These are phyloP conservation scores for Callipepla californica DNA, from an alignment of 2,113 vertebrate genomes.

Conservation along the genomic window DNA sequence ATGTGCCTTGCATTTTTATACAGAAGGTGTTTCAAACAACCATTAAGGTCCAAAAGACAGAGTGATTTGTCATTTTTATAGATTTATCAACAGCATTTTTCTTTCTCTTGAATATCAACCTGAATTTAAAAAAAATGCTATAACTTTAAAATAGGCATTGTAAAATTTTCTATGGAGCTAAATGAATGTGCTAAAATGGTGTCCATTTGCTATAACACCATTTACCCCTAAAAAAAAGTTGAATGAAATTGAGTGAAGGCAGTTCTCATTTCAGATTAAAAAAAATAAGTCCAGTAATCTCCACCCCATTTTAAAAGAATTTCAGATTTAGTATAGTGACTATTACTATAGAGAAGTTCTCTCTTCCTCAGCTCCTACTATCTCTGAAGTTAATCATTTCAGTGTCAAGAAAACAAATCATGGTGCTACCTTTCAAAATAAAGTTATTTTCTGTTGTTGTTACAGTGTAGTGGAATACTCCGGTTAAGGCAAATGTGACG, in stretches of 20 bases:
- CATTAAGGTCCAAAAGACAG: not conserved
- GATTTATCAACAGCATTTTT: not conserved
- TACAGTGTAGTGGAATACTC: not conserved
- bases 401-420: not conserved
- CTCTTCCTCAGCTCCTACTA: not conserved
- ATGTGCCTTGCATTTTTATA: not conserved
- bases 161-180: not conserved
- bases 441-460: not conserved
- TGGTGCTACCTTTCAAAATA: not conserved
- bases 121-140: not conserved
- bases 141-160: not conserved
- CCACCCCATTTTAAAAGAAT: not conserved
- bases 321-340: not conserved
- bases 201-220: rapidly evolving
- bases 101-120: not conserved
- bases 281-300: not conserved
- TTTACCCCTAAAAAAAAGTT: not conserved
- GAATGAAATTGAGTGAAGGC: not conserved
- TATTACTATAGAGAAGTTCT: not conserved
- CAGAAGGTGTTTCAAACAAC: not conserved
- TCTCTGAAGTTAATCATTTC: not conserved
- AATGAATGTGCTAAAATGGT: not conserved
- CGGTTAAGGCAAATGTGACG: not conserved
- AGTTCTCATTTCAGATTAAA: not conserved
- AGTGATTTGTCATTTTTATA: not conserved